These are phyloP conservation scores for Oxyura jamaicensis DNA, from an alignment of 2,113 vertebrate genomes.

Conservation along the genomic window DNA sequence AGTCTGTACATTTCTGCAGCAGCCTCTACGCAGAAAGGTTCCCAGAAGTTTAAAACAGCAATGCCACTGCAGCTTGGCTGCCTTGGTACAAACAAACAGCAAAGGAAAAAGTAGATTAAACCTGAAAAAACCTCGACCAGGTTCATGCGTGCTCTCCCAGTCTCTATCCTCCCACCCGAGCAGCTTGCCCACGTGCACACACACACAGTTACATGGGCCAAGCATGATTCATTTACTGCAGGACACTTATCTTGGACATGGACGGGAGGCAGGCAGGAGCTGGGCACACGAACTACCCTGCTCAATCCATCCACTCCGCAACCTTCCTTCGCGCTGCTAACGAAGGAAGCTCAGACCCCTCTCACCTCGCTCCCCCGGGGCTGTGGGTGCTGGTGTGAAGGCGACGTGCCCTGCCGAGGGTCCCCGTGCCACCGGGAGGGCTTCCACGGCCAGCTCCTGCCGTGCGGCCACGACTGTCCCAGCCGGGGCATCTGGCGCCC, in stretches of 20 bases:
- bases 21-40: neutral
- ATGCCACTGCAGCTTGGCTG: neutral
- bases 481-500: neutral
- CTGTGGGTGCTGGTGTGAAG: too few species aligned
- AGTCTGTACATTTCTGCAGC: neutral
- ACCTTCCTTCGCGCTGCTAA: neutral
- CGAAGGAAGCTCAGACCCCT: too few species aligned
- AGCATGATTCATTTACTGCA: neutral
- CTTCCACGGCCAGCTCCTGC: too few species aligned
- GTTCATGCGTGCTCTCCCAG: neutral
- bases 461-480: neutral
- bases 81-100: neutral
- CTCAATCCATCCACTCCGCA: neutral
- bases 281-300: neutral
- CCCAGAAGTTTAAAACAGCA: neutral
- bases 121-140: neutral
- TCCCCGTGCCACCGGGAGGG: too few species aligned
- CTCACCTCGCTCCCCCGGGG: accelerated
- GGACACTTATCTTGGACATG: neutral
- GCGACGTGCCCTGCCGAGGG: too few species aligned
- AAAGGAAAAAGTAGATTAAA: neutral
- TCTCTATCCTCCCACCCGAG: neutral
- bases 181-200: accelerated
- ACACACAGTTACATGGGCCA: neutral
- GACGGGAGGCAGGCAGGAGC: accelerated